Percentiles rank a stretch among this genome's conserved stretches.
Conservation (phyloP, 2,113 vertebrate genomes). For the Reinhardtius hippoglossoides region DNA sequence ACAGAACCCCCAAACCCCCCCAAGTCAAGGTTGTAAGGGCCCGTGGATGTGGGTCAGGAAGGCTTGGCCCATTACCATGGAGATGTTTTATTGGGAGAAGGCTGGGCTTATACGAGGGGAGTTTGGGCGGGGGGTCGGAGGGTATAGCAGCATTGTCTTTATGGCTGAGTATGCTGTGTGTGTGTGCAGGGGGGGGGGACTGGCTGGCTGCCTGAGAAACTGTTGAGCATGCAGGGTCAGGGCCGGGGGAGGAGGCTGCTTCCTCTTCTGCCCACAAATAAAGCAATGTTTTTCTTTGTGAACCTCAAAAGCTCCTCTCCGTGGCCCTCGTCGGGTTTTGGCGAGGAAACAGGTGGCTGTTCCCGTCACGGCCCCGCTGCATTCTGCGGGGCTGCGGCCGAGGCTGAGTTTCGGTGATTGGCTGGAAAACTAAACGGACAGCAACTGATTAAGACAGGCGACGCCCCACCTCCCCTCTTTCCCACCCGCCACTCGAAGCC, state of each 20-base stretch:
- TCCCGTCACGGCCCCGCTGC: conserved; percentile 13
- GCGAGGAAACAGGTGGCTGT: conserved; percentile 56
- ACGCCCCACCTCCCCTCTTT: conserved; percentile 43
- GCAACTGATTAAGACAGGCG: conserved; percentile 64
- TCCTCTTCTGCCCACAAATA: conserved; percentile 28
- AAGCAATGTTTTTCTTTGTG: conserved; percentile 13
- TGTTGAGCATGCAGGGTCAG: conserved; percentile 56
- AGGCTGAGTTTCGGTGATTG: conserved; percentile 37
- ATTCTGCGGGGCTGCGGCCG: not conserved
- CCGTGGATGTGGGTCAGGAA: conserved; percentile 74
- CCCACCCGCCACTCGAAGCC: conserved; percentile 49
- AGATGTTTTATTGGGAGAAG: conserved; percentile 76
- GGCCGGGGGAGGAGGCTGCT: conserved; percentile 40
- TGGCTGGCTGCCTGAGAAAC: conserved; percentile 57
- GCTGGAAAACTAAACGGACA: conserved; percentile 44
- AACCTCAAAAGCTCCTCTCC: conserved; percentile 26
- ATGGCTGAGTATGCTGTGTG: conserved; percentile 72
- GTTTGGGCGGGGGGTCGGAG: conserved; percentile 26
- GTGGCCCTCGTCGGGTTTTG: not conserved
- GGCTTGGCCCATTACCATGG: conserved; percentile 80
- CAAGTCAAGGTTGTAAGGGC: conserved; percentile 40
- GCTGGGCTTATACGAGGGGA: conserved; percentile 48
- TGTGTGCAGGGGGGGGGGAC: conserved; percentile 48
- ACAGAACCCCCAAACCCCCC: conserved; percentile 21
- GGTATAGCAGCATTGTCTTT: conserved; percentile 72